Conservation (phyloP, 2,113 vertebrate genomes). For the Oreochromis niloticus region DNA sequence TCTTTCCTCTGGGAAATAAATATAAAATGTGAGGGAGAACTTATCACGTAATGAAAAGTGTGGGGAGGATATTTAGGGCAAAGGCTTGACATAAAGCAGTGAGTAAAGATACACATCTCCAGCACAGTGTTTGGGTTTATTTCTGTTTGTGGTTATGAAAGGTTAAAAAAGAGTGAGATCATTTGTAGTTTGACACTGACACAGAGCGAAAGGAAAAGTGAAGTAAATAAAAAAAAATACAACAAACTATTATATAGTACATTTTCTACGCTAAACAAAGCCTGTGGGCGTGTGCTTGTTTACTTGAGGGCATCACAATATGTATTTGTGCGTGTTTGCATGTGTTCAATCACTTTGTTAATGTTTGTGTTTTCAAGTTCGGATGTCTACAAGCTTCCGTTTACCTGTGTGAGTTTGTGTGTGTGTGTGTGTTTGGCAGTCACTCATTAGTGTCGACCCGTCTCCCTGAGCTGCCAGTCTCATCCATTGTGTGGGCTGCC, state of each 20-base stretch:
- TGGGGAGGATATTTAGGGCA: background rate
- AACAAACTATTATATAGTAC: background rate
- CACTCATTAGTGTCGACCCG: constrained; percentile 52
- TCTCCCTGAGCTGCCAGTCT: constrained; percentile 39
- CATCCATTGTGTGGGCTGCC: constrained; percentile 54
- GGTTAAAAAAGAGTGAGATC: background rate
- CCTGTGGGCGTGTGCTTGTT: background rate
- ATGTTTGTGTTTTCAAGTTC: background rate
- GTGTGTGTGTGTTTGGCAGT: constrained; percentile 2
- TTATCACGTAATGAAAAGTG: constrained; percentile 3
- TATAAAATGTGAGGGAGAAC: constrained; percentile 18
- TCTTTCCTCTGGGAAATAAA: constrained; percentile 18
- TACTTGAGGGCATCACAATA: background rate
- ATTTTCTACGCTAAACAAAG: background rate
- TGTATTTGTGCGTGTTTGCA: background rate
- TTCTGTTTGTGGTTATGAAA: background rate
- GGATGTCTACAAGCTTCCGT: background rate
- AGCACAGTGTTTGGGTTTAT: background rate
- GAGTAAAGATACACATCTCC: background rate
- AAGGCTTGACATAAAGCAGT: background rate
- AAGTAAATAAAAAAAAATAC: background rate
- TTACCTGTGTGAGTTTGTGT: constrained; percentile 2
- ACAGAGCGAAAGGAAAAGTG: background rate
- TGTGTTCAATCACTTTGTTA: background rate
- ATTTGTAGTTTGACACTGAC: background rate